These are phyloP conservation scores for Podarcis raffonei DNA, from an alignment of 2,113 vertebrate species.

Conservation along the genomic window DNA sequence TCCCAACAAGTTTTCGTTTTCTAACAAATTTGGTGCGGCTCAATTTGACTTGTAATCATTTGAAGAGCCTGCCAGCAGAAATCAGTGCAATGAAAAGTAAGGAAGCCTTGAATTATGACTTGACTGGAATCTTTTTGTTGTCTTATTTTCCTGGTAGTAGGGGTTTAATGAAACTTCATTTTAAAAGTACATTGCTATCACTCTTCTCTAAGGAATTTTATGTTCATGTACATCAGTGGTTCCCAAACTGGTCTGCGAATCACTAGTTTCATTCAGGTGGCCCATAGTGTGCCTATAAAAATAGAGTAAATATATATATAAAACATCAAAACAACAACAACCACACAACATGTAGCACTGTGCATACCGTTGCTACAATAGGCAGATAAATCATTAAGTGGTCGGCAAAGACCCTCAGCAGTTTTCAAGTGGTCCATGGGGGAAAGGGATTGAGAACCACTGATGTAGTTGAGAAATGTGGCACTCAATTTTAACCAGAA, in stretches of 20 bases:
- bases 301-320: too few relatives aligned
- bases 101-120: neutral
- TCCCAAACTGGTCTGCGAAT: too few relatives aligned
- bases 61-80: constrained; percentile 83
- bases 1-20: constrained; percentile 82
- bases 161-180: neutral
- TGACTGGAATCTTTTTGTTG: neutral
- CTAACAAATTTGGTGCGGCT: constrained; percentile 82
- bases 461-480: neutral
- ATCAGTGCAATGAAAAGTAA: constrained; percentile 89
- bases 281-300: too few relatives aligned
- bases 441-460: too few relatives aligned
- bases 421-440: too few relatives aligned
- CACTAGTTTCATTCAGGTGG: too few relatives aligned
- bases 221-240: neutral
- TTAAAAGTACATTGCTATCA: neutral
- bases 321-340: too few relatives aligned
- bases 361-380: too few relatives aligned
- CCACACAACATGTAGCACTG: too few relatives aligned
- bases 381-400: too few relatives aligned
- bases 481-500: neutral
- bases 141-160: neutral
- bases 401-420: too few relatives aligned
- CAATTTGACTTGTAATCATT: constrained; percentile 84
- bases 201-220: neutral